phyloP scores from a whole-genome alignment of 2,113 vertebrate genomes.

The Mixornis gularis region DNA sequence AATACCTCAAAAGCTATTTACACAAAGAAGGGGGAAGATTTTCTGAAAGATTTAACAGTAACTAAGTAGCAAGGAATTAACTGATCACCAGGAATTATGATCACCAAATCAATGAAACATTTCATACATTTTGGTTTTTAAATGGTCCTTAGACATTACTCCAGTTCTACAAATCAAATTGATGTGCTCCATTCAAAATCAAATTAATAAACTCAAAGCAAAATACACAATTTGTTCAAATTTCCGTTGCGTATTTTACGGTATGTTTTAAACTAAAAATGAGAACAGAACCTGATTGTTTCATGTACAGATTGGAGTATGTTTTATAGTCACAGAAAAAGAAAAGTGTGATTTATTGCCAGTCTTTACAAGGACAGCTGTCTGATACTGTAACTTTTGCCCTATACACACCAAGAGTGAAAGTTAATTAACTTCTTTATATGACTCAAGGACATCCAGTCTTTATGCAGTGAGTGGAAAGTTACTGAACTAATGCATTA shows the following conservation, averaged over 20 bases:
- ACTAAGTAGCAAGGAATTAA: background rate
- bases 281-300: background rate
- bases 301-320: background rate
- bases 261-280: background rate
- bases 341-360: background rate
- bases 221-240: background rate
- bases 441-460: background rate
- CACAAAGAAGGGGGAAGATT: background rate
- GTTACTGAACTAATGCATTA: background rate
- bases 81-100: background rate
- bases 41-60: background rate
- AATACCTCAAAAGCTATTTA: background rate
- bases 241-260: background rate
- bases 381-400: background rate
- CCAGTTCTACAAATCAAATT: background rate
- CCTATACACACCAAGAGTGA: background rate
- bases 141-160: background rate
- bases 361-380: background rate
- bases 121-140: background rate
- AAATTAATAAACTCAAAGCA: background rate
- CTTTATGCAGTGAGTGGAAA: background rate
- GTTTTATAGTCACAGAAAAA: background rate
- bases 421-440: conserved; percentile 7
- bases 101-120: background rate
- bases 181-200: background rate